Percentiles rank a stretch among this genome's conserved stretches.
Evolutionary conservation across 2,888 invertebrate species (phyloP).

Genomic region (Temnothorax ravouxi): DNA sequence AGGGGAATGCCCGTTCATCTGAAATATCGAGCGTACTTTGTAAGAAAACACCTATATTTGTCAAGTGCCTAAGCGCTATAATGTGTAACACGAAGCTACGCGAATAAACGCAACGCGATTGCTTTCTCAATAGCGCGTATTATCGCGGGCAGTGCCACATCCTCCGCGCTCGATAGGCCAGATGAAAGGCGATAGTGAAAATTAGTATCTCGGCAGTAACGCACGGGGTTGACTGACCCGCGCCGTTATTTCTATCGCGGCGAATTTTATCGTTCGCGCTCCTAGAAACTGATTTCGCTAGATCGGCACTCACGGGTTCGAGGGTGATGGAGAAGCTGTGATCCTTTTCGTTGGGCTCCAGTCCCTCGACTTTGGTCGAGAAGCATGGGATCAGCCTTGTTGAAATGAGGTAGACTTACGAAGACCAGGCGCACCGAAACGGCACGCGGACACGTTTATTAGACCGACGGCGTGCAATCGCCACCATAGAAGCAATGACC

Average conservation of each 20-base stretch:
- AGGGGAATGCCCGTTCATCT: constrained; percentile 92
- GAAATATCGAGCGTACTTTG: constrained; percentile 55
- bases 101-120: constrained; percentile 1
- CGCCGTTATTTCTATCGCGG: constrained; percentile 19
- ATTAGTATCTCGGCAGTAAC: constrained; percentile 35
- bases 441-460: constrained; percentile 92
- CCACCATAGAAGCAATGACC: constrained; percentile 91
- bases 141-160: constrained; percentile 13
- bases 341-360: constrained; percentile 90
- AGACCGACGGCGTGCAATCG: constrained; percentile 91
- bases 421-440: constrained; percentile 94
- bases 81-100: neutral
- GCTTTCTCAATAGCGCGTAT: constrained; percentile 34
- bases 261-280: neutral
- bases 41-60: neutral
- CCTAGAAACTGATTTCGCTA: neutral
- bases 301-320: constrained; percentile 89
- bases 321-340: constrained; percentile 93
- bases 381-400: constrained; percentile 91
- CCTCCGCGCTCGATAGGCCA: constrained; percentile 1
- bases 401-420: constrained; percentile 94
- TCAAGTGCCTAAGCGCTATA: constrained; percentile 8
- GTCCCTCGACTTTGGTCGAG: constrained; percentile 89
- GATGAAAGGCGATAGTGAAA: constrained; percentile 42
- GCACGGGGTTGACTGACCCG: constrained; percentile 14